Percentiles rank a stretch among this genome's conserved stretches.
These are phyloP conservation scores for Andrena marginata DNA, from an alignment of 2,888 invertebrate species.

Conservation along the genomic window DNA sequence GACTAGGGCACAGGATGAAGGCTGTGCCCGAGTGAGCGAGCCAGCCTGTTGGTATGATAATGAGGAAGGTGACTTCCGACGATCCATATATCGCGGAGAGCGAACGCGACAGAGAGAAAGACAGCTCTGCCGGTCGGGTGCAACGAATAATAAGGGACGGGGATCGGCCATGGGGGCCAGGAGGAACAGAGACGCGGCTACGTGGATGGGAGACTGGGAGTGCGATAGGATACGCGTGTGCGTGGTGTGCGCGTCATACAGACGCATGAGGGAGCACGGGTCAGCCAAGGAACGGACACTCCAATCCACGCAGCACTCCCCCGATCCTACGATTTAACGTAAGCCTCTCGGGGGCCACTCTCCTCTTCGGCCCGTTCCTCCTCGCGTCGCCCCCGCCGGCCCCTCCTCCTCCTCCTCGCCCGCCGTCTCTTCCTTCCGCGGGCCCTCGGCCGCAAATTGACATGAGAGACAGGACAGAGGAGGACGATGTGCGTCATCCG, in stretches of 20 bases:
- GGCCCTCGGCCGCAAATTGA: conserved; percentile 77
- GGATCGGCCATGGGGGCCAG: conserved; percentile 38
- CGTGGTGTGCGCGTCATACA: conserved; percentile 26
- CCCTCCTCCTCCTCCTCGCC: conserved; percentile 53
- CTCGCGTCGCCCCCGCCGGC: conserved; percentile 47
- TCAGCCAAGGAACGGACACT: conserved; percentile 83
- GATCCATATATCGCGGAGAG: conserved; percentile 81
- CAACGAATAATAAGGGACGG: conserved; percentile 62
- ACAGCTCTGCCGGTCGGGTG: conserved; percentile 57
- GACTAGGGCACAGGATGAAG: conserved; percentile 85
- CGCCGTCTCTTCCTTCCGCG: conserved; percentile 76
- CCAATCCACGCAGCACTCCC: conserved; percentile 81
- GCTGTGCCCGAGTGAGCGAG: conserved; percentile 83
- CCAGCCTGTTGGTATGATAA: conserved; percentile 83
- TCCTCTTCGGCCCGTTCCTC: conserved; percentile 68
- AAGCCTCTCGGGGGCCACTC: conserved; percentile 62
- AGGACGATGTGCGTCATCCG: conserved; percentile 70
- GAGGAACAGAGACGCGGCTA: conserved; percentile 66
- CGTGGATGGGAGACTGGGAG: conserved; percentile 52
- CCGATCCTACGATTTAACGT: conserved; percentile 68
- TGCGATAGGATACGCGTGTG: conserved; percentile 9
- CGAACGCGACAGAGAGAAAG: conserved; percentile 65
- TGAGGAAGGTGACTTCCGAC: conserved; percentile 86
- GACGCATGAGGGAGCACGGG: conserved; percentile 49
- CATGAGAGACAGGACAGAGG: conserved; percentile 80